Conservation (phyloP, 1,140 invertebrate genomes). For the Drosophila orena region DNA sequence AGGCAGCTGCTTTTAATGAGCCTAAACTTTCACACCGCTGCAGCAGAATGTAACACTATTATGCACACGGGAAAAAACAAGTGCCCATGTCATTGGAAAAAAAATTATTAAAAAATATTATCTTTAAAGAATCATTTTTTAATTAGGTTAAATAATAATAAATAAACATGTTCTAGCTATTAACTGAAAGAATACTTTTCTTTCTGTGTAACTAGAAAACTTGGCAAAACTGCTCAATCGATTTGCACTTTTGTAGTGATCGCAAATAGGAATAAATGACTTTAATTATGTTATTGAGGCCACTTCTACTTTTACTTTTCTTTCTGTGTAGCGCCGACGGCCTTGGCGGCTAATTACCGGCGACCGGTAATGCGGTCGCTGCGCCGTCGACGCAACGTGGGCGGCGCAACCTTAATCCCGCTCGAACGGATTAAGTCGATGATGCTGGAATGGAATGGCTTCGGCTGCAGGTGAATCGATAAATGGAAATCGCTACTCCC, state of each 20-base stretch:
- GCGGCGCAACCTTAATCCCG: conserved; percentile 50
- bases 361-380: conserved; percentile 38
- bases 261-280: not conserved
- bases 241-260: not conserved
- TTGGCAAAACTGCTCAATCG: too few relatives aligned
- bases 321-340: conserved; percentile 23
- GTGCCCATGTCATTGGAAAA: too few relatives aligned
- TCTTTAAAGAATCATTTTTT: too few relatives aligned
- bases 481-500: conserved; percentile 26
- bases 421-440: conserved; percentile 38
- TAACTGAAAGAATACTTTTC: too few relatives aligned
- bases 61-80: conserved; percentile 1
- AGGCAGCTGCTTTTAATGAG: conserved; percentile 35
- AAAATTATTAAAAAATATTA: too few relatives aligned
- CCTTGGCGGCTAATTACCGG: conserved; percentile 55
- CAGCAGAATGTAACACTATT: conserved; percentile 23
- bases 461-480: conserved; percentile 29
- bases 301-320: not conserved
- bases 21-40: conserved; percentile 44
- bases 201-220: too few relatives aligned
- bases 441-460: conserved; percentile 16
- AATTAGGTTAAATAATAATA: too few relatives aligned
- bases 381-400: conserved; percentile 28
- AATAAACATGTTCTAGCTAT: too few relatives aligned
- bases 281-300: not conserved